phyloP scores from a whole-genome alignment of 2,113 vertebrate genomes.

The Sphyrna mokarran region DNA sequence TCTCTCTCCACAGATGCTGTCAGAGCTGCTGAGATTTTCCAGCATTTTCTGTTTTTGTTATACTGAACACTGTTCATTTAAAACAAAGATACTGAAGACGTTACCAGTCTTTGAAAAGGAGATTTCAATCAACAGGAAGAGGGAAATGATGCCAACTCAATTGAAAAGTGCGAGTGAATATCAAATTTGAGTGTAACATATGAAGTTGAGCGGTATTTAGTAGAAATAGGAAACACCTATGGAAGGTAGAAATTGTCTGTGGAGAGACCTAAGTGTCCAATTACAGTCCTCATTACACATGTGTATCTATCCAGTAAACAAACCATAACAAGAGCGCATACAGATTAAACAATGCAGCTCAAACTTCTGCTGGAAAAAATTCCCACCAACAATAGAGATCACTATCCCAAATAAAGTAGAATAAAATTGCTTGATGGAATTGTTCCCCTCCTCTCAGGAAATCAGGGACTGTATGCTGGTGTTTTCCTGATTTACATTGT shows the following conservation, averaged over 20 bases:
- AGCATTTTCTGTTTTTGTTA: neutral
- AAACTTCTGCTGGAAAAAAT: neutral
- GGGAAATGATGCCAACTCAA: neutral
- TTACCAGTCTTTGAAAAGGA: neutral
- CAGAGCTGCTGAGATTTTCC: too few relatives aligned
- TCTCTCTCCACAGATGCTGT: too few relatives aligned
- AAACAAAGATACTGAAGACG: neutral
- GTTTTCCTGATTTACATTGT: neutral
- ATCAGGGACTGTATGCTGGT: neutral
- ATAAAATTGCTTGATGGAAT: neutral
- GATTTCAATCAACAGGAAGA: neutral
- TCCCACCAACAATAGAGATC: neutral
- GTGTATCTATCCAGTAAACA: neutral
- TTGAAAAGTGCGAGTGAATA: neutral
- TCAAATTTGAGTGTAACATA: neutral
- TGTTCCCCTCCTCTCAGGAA: neutral
- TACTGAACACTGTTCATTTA: neutral
- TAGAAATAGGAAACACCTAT: neutral
- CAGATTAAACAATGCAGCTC: neutral
- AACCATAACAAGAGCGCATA: neutral
- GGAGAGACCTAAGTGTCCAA: neutral
- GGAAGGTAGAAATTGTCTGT: neutral
- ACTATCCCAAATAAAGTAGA: neutral
- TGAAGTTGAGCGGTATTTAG: neutral
- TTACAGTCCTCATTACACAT: neutral